Evolutionary conservation across 2,797 vertebrate genomes (phyloP).

Genomic region (Notolepis coatsorum): DNA sequence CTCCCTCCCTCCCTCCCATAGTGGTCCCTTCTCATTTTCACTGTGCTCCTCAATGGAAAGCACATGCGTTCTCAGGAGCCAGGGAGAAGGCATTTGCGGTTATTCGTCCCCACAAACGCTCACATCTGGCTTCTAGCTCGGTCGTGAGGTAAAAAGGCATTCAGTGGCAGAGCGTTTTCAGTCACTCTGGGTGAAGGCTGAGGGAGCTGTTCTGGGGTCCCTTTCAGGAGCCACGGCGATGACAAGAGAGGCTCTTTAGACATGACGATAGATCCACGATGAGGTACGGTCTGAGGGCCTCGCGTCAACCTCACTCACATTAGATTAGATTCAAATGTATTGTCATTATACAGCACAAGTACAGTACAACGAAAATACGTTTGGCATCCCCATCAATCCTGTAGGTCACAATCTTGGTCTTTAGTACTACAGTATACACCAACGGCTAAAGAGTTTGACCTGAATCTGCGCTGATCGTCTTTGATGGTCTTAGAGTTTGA

Average conservation of each 20-base stretch:
- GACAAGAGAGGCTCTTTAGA: conserved; percentile 21
- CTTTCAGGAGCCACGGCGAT: conserved; percentile 26
- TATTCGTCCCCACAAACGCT: conserved; percentile 58
- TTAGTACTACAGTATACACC: no score
- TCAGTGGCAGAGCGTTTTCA: conserved; percentile 48
- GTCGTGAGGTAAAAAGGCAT: conserved; percentile 49
- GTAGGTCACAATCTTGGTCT: no score
- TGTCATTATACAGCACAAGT: no score
- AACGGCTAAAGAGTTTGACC: no score
- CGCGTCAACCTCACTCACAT: no score
- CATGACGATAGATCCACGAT: conserved; percentile 27
- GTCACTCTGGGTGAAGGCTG: conserved; percentile 29
- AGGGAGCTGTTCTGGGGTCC: conserved; percentile 17
- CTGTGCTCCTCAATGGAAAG: conserved; percentile 72
- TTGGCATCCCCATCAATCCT: no score
- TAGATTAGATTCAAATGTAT: no score
- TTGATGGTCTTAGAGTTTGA: no score
- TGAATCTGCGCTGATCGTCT: no score
- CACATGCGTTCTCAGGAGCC: conserved; percentile 69
- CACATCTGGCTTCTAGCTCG: conserved; percentile 72
- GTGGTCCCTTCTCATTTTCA: conserved; percentile 62
- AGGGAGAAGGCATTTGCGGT: conserved; percentile 62
- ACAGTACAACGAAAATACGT: no score
- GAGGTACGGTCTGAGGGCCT: no score
- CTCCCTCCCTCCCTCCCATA: conserved; percentile 22